Conservation (phyloP, 2,888 invertebrate species). For the Megaustenia siamemsis region DNA sequence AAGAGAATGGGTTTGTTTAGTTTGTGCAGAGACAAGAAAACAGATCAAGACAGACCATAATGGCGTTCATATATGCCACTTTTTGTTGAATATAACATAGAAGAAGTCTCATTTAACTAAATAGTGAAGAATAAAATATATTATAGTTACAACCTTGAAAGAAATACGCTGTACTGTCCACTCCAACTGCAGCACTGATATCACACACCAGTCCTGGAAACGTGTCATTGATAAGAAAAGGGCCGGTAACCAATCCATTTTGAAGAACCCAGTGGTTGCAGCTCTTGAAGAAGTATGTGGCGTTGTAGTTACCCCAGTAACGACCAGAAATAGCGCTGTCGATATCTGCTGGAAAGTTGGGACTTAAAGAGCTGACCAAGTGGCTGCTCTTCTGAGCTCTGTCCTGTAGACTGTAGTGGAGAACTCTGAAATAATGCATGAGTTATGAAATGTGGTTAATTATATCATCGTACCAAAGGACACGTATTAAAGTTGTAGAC, state of each 20-base stretch:
- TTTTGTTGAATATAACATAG: too few species aligned
- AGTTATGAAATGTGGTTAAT: too few species aligned
- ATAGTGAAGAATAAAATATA: too few species aligned
- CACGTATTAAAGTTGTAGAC: too few species aligned
- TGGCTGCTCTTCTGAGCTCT: not conserved
- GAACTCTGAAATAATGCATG: not conserved
- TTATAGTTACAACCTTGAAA: constrained; percentile 10
- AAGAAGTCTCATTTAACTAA: too few species aligned
- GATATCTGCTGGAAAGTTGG: not conserved
- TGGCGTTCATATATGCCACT: too few species aligned
- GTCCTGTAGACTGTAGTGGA: not conserved
- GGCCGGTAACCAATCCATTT: not conserved
- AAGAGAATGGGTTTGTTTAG: too few species aligned
- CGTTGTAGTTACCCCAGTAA: constrained; percentile 10
- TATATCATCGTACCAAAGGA: too few species aligned
- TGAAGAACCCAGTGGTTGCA: constrained; percentile 19
- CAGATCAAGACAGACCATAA: too few species aligned
- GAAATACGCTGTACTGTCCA: constrained; percentile 12
- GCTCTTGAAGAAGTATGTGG: constrained; percentile 13
- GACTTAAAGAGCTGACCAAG: not conserved
- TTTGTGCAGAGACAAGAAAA: too few species aligned
- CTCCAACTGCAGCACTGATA: constrained; percentile 46
- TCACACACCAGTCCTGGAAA: constrained; percentile 46
- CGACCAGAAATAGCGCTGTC: constrained; percentile 24
- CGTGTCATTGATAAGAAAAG: not conserved